Percentiles rank a stretch among this genome's conserved stretches.
These are phyloP conservation scores for Diplazon laetatorius DNA, from an alignment of 2,888 invertebrate species.

Conservation along the genomic window DNA sequence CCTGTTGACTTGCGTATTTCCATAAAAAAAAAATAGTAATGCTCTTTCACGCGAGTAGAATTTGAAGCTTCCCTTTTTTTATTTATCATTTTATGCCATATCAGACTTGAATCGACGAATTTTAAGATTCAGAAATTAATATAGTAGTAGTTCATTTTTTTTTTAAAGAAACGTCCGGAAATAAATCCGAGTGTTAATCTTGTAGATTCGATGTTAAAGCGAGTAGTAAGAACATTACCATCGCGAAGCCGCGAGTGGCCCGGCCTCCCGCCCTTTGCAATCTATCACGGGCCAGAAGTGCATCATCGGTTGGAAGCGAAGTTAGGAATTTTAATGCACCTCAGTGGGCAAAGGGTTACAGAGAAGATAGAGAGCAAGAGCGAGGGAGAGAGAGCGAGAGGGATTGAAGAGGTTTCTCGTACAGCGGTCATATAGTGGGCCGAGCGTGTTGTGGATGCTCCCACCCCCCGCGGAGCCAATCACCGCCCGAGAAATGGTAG, in stretches of 20 bases:
- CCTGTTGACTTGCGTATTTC: no score
- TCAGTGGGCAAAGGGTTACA: conserved; percentile 69
- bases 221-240: background rate
- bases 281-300: conserved; percentile 76
- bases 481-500: conserved; percentile 82
- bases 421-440: conserved; percentile 55
- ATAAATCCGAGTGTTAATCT: background rate
- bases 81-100: no score
- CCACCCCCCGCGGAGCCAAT: conserved; percentile 82
- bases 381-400: background rate
- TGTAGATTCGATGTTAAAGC: background rate
- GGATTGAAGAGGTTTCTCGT: background rate
- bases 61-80: no score
- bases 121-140: no score
- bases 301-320: conserved; percentile 68
- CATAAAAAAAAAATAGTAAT: no score
- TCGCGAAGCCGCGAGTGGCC: background rate
- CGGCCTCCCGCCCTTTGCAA: conserved; percentile 69
- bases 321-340: conserved; percentile 81
- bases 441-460: conserved; percentile 73
- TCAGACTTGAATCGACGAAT: no score
- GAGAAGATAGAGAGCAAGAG: background rate
- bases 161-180: background rate
- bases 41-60: no score
- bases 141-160: no score